Evolutionary conservation across 2,888 invertebrate genomes (phyloP).

Genomic region (Tipula vernalis): DNA sequence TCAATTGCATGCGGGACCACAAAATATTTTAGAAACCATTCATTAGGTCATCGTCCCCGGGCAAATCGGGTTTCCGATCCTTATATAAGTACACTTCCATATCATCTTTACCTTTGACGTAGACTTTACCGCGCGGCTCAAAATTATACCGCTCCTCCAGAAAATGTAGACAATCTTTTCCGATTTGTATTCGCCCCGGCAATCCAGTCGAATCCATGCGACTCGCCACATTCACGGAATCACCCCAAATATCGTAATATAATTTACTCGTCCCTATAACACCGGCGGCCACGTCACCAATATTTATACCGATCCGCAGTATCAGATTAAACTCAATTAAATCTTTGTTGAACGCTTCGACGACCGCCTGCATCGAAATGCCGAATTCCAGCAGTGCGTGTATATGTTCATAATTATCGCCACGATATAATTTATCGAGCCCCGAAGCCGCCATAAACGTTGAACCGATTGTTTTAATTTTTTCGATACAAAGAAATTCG

Average conservation of each 20-base stretch:
- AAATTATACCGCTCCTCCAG: slow-evolving; percentile 69
- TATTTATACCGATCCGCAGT: slow-evolving; percentile 78
- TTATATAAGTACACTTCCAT: slow-evolving; percentile 78
- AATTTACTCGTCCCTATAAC: slow-evolving; percentile 93
- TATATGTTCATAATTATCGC: slow-evolving; percentile 53
- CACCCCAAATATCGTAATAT: slow-evolving; percentile 97
- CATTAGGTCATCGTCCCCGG: background rate
- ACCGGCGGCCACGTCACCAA: slow-evolving; percentile 92
- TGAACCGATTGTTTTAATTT: slow-evolving; percentile 94
- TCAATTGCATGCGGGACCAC: background rate
- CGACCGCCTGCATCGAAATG: slow-evolving; percentile 76
- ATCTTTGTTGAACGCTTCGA: slow-evolving; percentile 79
- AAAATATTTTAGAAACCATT: background rate
- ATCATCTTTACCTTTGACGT: slow-evolving; percentile 92
- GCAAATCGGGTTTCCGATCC: slow-evolving; percentile 19
- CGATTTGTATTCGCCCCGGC: slow-evolving; percentile 69
- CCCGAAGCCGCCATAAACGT: slow-evolving; percentile 98
- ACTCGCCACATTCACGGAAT: slow-evolving; percentile 93
- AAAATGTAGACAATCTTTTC: slow-evolving; percentile 58
- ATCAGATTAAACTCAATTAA: slow-evolving; percentile 81
- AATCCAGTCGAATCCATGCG: slow-evolving; percentile 96
- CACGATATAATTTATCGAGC: slow-evolving; percentile 66
- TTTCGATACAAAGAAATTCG: slow-evolving; percentile 80
- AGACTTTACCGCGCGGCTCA: slow-evolving; percentile 84
- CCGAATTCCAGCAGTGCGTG: slow-evolving; percentile 90